Conservation (phyloP, 2,888 invertebrate genomes). For the Pristionchus maxplancki region DNA sequence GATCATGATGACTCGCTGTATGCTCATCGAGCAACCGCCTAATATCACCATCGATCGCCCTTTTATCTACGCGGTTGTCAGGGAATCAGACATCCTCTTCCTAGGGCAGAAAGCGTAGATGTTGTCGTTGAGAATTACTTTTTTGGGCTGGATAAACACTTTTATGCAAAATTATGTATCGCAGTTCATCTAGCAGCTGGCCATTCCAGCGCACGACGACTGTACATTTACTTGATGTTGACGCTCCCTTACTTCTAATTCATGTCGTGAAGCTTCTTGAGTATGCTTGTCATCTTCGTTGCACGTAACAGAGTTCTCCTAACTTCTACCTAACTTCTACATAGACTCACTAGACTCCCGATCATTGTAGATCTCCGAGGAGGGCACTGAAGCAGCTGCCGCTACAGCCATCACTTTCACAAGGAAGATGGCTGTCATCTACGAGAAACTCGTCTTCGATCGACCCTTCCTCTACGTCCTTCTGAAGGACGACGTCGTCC, state of each 20-base stretch:
- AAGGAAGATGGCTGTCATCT: not conserved
- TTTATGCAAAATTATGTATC: not conserved
- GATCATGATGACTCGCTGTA: not conserved
- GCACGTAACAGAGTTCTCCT: no score
- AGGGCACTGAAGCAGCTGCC: constrained; percentile 31
- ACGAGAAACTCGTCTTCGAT: not conserved
- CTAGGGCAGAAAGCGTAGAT: not conserved
- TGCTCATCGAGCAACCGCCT: not conserved
- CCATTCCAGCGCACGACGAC: no score
- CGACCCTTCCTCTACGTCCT: constrained; percentile 11
- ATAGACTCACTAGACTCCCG: no score
- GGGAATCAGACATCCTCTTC: not conserved
- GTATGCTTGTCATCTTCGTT: no score
- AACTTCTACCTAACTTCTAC: no score
- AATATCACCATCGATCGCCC: not conserved
- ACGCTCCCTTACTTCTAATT: no score
- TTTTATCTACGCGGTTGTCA: not conserved
- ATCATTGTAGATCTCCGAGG: constrained; percentile 17
- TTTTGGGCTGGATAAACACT: not conserved
- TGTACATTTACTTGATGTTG: no score
- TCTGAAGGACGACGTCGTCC: not conserved
- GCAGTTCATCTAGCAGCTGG: no score
- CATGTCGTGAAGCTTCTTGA: no score
- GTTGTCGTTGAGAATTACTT: not conserved
- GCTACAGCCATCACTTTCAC: not conserved